Evolutionary conservation across 2,888 invertebrate genomes (phyloP).

Genomic region (Callyntrura guangdongensis): DNA sequence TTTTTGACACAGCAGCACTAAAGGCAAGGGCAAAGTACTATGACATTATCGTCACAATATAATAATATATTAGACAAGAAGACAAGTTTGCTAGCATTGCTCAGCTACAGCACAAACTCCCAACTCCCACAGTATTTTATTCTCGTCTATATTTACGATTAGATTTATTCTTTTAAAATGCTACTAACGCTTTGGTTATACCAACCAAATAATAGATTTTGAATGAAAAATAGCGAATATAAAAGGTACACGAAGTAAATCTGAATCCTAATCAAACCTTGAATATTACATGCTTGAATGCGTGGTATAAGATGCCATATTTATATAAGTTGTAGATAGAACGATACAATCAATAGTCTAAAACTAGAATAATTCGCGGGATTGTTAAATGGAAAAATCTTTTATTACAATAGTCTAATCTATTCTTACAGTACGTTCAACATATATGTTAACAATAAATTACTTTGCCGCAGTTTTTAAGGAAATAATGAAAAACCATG

Average conservation of each 20-base stretch:
- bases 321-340: not conserved
- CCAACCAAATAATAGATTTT: conserved; percentile 19
- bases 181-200: conserved; percentile 62
- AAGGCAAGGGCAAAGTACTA: not conserved
- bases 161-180: conserved; percentile 36
- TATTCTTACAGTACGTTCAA: conserved; percentile 23
- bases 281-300: conserved; percentile 44
- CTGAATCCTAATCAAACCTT: not conserved
- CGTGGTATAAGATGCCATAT: conserved; percentile 67
- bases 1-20: conserved; percentile 26
- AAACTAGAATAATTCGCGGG: not conserved
- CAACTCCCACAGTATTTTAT: conserved; percentile 67
- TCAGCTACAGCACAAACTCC: conserved; percentile 60
- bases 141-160: conserved; percentile 11
- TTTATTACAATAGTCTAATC: too few species aligned
- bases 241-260: not conserved
- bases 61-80: not conserved
- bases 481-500: conserved; percentile 5
- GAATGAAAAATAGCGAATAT: not conserved
- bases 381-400: too few species aligned
- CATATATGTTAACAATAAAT: not conserved
- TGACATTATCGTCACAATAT: not conserved
- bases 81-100: conserved; percentile 38
- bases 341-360: conserved; percentile 49
- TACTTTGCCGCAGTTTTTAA: conserved; percentile 30